A percentile compares a stretch with the other conserved stretches of the same genome.
Conservation (phyloP, 2,797 vertebrate genomes). For the Gymnothorax reevesii region DNA sequence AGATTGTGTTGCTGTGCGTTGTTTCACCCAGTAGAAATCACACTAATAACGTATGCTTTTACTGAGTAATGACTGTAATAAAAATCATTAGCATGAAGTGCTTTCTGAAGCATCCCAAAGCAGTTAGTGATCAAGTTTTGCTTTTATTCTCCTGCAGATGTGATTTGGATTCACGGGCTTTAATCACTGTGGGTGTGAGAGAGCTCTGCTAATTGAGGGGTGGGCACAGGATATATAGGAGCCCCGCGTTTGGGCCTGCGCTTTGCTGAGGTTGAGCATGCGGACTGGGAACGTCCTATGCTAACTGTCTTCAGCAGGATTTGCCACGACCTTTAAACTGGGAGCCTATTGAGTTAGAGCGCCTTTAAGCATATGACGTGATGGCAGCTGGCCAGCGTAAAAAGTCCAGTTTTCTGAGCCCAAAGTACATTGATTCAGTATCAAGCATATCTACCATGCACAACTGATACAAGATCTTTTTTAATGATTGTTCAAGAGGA, state of each 20-base stretch:
- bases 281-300: not conserved
- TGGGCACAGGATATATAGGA: not conserved
- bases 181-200: not conserved
- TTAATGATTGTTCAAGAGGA: not conserved
- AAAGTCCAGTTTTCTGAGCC: not conserved
- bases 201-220: not conserved
- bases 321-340: not conserved
- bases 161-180: conserved; percentile 4
- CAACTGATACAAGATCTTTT: not conserved
- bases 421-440: not conserved
- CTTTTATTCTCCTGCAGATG: conserved; percentile 59
- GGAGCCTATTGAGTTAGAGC: not conserved
- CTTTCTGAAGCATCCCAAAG: conserved; percentile 73
- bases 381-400: not conserved
- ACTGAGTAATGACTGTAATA: conserved; percentile 72
- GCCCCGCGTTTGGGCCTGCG: not conserved
- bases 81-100: conserved; percentile 78
- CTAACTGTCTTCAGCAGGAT: not conserved
- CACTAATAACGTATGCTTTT: conserved; percentile 73
- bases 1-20: conserved; percentile 80
- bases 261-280: conserved; percentile 13
- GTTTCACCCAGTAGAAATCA: conserved; percentile 73
- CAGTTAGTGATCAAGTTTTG: conserved; percentile 71
- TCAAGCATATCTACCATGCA: not conserved
- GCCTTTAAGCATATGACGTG: not conserved